Evolutionary conservation across 2,888 invertebrate genomes (phyloP), one percentile per base, ranked within the genome.

Genomic region (Diplolepis rosae): DNA sequence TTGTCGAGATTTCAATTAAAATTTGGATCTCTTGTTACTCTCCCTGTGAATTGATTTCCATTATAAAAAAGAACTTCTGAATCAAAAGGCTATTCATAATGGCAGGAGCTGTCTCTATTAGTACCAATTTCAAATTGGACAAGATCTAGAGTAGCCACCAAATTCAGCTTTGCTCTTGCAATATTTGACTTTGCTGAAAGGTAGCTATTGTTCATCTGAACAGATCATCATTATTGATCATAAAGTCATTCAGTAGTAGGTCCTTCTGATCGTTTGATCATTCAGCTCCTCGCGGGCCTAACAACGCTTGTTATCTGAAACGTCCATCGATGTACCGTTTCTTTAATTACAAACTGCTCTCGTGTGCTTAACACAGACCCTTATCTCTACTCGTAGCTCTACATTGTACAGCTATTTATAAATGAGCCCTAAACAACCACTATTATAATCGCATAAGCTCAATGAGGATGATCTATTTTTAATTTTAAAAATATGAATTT

Each of bases 311-410:
- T 52, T 52, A 52, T 52, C 52, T 52, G 28, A 52, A 48, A 22
- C 48, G 22, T 68, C 74, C 74, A 79, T 82, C 79, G 77, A 72
- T 77, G 78, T 80, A 81, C 79, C 80, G 81, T 83, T 84, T 82
- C 81, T 80, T 84, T 83, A 83, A 84, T 84, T 82, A 81, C 78
- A 80, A 80, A 80, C 70, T 77, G 76, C 75, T 74, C 68, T 71
- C 71, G 75, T 72, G 75, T 66, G 45, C 48, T 18, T 22, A 7
- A 48, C 48, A 22, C 22, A 48, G 48, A 22, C 48, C 22, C 22
- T 48, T 48, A 48, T 48, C 22, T 48, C 22, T 22, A 22, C 48
- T 9, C 22, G 22, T 48, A 48, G 48, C 48, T 48, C 9, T 48
- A 48, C 48, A 48, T 22, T 48, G 48, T 48, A 48, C 48, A 4